Evolutionary conservation across 1,140 invertebrate genomes (phyloP), one percentile per base, ranked within the genome.

Genomic region (Heliconius hermathena): DNA sequence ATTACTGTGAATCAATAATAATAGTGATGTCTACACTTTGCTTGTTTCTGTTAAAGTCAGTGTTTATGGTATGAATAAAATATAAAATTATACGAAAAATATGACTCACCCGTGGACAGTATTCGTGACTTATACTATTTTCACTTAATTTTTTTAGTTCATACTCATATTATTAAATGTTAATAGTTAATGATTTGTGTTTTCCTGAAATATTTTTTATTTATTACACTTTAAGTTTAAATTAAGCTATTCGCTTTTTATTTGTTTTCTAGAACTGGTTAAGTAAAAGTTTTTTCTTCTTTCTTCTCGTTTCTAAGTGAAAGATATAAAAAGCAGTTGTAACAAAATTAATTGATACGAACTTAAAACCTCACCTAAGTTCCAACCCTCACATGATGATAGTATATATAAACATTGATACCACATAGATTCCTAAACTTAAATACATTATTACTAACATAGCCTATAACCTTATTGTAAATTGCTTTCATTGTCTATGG

Each of bases 1-100:
- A 74, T 74, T 74, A 74, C 49, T 41, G 38, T 75, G 54, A 75
- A 66, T 75, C 38, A 60, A 36, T 52, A 46, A 74, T 54, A 20
- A 57, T n/a, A 60, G 52, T 38, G 6, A 38, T 33, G 36, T 60
- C 54, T 60, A 5, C 57, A 54, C 26, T 13, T 72, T 72, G 36
- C 38, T 6, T 29, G 26, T 66, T 66, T 66, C 60, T 66, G 1
- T 66, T 66, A 13, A 66, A 66, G 11, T 29, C 26, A 13, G 60
- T 57, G 8, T 66, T 66, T 66, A 66, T 26, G 60, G 26, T 3
- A 16, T 66, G 60, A 66, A 66, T 66, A 66, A 66, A 66, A 66
- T 66, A 66, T 60, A 60, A 22, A 11, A n/a, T 60, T 22, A 60
- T 66, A 66, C 26, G 22, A 66, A 66, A 26, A 16, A 66, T 66